Conservation (phyloP, 2,113 vertebrate species). For the Pycnonotus jocosus region DNA sequence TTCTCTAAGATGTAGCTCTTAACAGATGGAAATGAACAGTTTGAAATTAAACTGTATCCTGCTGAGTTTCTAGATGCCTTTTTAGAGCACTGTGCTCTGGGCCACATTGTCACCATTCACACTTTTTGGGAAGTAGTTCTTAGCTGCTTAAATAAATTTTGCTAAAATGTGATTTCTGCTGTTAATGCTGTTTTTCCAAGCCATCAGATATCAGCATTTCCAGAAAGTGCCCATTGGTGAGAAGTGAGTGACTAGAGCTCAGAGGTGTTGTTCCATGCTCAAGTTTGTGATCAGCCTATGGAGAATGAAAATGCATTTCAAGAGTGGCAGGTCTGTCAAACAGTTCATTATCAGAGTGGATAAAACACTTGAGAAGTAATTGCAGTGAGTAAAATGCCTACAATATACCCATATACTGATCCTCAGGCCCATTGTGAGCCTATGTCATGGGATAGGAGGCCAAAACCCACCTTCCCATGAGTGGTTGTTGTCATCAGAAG, state of each 20-base stretch:
- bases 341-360: background rate
- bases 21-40: background rate
- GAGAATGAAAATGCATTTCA: background rate
- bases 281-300: background rate
- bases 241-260: background rate
- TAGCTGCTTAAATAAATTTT: background rate
- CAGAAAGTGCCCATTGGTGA: background rate
- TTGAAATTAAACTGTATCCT: background rate
- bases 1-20: background rate
- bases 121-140: background rate
- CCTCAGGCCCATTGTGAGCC: background rate
- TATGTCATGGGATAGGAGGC: background rate
- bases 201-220: fast-evolving
- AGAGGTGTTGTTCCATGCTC: background rate
- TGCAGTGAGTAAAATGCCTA: background rate
- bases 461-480: background rate
- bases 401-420: fast-evolving
- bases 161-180: background rate
- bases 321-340: background rate
- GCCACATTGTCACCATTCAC: background rate
- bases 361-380: background rate
- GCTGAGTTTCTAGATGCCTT: background rate
- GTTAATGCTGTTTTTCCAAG: background rate
- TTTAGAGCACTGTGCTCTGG: background rate
- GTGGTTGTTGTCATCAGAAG: background rate